phyloP scores from a whole-genome alignment of 1,140 invertebrate species.

The Rhynchophorus ferrugineus region DNA sequence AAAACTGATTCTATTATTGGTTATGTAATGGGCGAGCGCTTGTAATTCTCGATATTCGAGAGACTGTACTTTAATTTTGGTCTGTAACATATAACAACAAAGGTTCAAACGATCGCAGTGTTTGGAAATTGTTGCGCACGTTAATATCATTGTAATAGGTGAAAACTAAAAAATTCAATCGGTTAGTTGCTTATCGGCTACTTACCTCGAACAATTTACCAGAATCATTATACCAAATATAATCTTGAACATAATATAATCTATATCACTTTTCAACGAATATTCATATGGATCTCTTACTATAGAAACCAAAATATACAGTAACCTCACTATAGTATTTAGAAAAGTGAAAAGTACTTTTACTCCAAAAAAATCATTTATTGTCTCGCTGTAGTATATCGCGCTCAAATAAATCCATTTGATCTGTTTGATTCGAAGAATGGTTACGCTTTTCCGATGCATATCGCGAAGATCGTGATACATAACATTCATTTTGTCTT shows the following conservation, averaged over 20 bases:
- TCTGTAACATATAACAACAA: conserved; percentile 2
- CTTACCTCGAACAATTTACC: neutral
- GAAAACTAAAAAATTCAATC: conserved; percentile 3
- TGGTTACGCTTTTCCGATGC: neutral
- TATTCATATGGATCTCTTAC: no score
- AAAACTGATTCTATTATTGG: conserved; percentile 3
- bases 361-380: conserved; percentile 7
- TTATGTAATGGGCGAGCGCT: conserved; percentile 1
- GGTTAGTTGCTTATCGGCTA: neutral
- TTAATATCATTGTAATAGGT: conserved; percentile 6
- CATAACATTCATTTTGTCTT: neutral
- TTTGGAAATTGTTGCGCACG: conserved; percentile 4
- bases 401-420: conserved; percentile 4
- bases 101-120: neutral
- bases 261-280: no score
- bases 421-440: conserved; percentile 1
- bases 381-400: neutral
- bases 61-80: conserved; percentile 1
- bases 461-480: neutral
- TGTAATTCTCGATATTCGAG: conserved; percentile 8
- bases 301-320: conserved; percentile 2
- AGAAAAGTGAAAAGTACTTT: conserved; percentile 4
- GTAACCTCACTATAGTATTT: neutral
- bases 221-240: neutral
- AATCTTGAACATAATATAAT: no score